Percentiles rank a stretch among this genome's conserved stretches.
These are phyloP conservation scores for Vidua macroura DNA, from an alignment of 2,113 vertebrate genomes.

Conservation along the genomic window DNA sequence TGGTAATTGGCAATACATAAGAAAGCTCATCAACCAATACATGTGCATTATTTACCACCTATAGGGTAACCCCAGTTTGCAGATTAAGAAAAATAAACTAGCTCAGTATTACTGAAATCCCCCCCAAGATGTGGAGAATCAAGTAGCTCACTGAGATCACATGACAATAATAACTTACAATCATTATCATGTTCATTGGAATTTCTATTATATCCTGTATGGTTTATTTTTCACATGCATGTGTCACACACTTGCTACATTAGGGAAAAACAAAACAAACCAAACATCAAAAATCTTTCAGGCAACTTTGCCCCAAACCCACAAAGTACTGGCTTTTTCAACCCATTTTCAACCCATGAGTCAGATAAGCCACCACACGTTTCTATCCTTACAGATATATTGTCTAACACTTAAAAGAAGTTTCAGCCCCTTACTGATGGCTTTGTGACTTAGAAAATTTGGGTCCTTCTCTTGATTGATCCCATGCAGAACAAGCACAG, in stretches of 20 bases:
- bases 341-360: fast-evolving
- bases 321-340: neutral
- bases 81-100: neutral
- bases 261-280: neutral
- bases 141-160: neutral
- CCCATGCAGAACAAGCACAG: fast-evolving
- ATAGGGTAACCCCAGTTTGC: neutral
- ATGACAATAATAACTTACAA: neutral
- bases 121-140: neutral
- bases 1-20: neutral
- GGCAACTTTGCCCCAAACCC: neutral
- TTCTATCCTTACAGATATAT: neutral
- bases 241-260: neutral
- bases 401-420: neutral
- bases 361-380: neutral
- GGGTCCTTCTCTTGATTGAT: neutral
- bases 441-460: neutral
- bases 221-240: neutral
- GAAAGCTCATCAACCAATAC: neutral
- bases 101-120: neutral
- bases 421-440: neutral
- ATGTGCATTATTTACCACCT: neutral
- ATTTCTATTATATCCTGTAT: neutral
- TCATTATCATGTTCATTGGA: neutral
- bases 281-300: neutral